phyloP scores from a whole-genome alignment of 2,888 invertebrate species.

The Drosophila nr. perissopoda region DNA sequence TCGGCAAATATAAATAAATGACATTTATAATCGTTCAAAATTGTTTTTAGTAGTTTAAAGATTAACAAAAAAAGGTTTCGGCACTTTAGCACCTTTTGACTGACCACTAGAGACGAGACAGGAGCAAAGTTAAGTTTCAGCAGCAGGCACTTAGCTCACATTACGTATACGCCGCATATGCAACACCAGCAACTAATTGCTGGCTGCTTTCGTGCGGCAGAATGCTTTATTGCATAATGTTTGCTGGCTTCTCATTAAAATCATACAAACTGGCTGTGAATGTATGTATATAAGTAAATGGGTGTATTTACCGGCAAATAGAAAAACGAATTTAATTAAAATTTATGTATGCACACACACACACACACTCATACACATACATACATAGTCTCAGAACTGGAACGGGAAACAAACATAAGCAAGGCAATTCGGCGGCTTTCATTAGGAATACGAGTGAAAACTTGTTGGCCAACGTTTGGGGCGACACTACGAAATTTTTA shows the following conservation, averaged over 20 bases:
- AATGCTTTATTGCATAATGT: constrained; percentile 55
- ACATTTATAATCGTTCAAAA: accelerated
- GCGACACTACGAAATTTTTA: constrained; percentile 73
- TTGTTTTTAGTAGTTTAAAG: background rate
- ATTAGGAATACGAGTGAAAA: constrained; percentile 53
- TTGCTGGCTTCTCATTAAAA: constrained; percentile 70
- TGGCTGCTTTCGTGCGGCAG: constrained; percentile 40
- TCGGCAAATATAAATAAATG: background rate
- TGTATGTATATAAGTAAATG: constrained; percentile 6
- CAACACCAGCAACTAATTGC: constrained; percentile 53
- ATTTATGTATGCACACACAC: constrained; percentile 50
- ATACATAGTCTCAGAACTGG: constrained; percentile 29
- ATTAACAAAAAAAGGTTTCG: background rate
- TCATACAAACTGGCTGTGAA: constrained; percentile 36
- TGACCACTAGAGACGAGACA: constrained; percentile 24
- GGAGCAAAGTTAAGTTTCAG: constrained; percentile 12
- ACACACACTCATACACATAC: background rate
- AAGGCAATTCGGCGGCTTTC: constrained; percentile 66
- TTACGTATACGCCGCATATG: constrained; percentile 44
- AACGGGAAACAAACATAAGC: constrained; percentile 49
- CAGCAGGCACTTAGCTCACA: constrained; percentile 37
- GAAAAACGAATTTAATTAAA: constrained; percentile 79
- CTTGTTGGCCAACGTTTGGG: constrained; percentile 41
- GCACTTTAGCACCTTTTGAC: constrained; percentile 3
- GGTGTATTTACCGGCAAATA: constrained; percentile 60